Conservation (phyloP, 2,888 invertebrate genomes). For the Helobdella robusta region DNA sequence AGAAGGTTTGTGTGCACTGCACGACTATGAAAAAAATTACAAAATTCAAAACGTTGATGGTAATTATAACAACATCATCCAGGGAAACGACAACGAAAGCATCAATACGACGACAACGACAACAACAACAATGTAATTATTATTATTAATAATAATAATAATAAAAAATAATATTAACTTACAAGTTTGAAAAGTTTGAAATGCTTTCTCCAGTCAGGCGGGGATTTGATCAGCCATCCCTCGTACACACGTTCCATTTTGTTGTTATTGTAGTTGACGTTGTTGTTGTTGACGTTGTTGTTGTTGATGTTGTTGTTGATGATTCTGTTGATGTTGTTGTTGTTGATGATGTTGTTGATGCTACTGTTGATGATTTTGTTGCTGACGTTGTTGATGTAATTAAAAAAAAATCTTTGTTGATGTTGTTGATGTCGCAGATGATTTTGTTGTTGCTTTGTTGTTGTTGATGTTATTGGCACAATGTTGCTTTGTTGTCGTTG, state of each 20-base stretch:
- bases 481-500: background rate
- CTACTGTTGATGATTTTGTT: too few relatives aligned
- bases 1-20: too few relatives aligned
- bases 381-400: background rate
- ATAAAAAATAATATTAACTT: background rate
- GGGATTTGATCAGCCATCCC: slow-evolving; percentile 22
- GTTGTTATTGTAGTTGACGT: background rate
- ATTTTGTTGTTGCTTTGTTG: background rate
- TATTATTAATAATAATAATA: background rate
- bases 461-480: too few relatives aligned
- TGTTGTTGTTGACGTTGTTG: background rate
- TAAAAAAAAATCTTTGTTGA: background rate
- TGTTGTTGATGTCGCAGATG: background rate
- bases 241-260: slow-evolving; percentile 20
- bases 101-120: too few relatives aligned
- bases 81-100: too few relatives aligned
- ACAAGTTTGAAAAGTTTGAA: slow-evolving; percentile 14
- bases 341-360: too few relatives aligned
- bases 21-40: too few relatives aligned
- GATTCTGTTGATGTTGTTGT: too few relatives aligned
- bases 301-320: too few relatives aligned
- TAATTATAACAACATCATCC: too few relatives aligned
- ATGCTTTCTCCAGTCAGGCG: slow-evolving; percentile 16
- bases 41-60: too few relatives aligned
- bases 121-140: background rate